Evolutionary conservation across 2,888 invertebrate species (phyloP).

Genomic region (Polymixis flavicincta): DNA sequence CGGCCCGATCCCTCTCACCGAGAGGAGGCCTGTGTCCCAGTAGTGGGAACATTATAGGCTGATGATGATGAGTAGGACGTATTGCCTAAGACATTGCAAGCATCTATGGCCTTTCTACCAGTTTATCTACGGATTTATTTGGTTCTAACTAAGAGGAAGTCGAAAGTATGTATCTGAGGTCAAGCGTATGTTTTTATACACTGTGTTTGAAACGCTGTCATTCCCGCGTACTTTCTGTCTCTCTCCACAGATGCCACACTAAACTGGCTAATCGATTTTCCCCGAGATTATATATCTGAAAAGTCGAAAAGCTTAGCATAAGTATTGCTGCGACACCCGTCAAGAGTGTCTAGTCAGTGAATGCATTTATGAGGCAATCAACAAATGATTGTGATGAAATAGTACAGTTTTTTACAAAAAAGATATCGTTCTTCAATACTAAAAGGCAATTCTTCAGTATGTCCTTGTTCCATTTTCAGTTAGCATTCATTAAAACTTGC

Average conservation of each 20-base stretch:
- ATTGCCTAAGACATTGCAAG: neutral
- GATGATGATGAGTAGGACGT: too few species aligned
- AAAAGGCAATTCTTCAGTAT: conserved; percentile 12
- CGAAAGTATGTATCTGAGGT: neutral
- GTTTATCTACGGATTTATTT: neutral
- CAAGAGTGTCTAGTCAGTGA: too few species aligned
- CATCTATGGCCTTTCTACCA: neutral
- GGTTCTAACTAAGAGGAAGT: neutral
- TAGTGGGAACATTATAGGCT: too few species aligned
- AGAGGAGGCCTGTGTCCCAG: too few species aligned
- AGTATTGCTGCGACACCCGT: conserved; percentile 17
- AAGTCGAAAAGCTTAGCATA: conserved; percentile 46
- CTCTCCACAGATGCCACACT: neutral
- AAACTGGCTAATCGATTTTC: conserved; percentile 30
- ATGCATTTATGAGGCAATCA: too few species aligned
- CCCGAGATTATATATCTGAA: conserved; percentile 36
- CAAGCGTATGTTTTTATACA: neutral
- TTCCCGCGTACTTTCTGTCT: neutral
- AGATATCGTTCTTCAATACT: neutral
- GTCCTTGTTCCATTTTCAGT: conserved; percentile 28
- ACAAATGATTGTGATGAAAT: too few species aligned
- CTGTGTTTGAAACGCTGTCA: neutral
- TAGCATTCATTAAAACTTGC: conserved; percentile 29
- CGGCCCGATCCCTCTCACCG: too few species aligned
- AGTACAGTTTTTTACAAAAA: neutral